These are phyloP conservation scores for Drosophila subobscura DNA, from an alignment of 1,140 invertebrate species.

Conservation along the genomic window DNA sequence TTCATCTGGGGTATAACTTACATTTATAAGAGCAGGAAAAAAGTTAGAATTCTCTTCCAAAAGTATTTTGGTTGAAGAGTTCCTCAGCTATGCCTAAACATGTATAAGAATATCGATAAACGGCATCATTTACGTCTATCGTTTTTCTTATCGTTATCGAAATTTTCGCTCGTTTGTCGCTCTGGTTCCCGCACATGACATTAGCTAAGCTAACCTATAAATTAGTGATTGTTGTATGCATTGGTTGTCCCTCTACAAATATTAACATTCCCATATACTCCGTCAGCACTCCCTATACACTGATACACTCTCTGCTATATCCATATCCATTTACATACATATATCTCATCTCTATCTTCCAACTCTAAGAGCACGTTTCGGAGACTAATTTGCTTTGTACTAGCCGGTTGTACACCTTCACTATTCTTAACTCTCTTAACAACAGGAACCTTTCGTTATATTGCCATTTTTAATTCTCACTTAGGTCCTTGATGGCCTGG, in stretches of 20 bases:
- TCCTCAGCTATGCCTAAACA: conserved; percentile 26
- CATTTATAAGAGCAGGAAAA: conserved; percentile 31
- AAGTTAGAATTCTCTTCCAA: not conserved
- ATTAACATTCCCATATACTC: conserved; percentile 29
- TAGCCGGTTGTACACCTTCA: conserved; percentile 32
- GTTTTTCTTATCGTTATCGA: conserved; percentile 20
- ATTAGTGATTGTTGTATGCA: conserved; percentile 82
- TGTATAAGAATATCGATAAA: conserved; percentile 1
- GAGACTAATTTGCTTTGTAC: conserved; percentile 67
- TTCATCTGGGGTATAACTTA: conserved; percentile 7
- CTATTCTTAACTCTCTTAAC: not conserved
- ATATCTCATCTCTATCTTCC: conserved; percentile 10
- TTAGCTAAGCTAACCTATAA: conserved; percentile 77
- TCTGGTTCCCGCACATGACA: not conserved
- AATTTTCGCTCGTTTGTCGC: conserved; percentile 1
- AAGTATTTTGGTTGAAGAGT: not conserved
- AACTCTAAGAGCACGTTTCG: conserved; percentile 47
- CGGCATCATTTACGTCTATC: too few species aligned
- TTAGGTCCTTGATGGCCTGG: conserved; percentile 94
- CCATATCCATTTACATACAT: conserved; percentile 11
- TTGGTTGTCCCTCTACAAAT: conserved; percentile 46
- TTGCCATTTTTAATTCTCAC: conserved; percentile 60
- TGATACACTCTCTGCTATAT: conserved; percentile 6
- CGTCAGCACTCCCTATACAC: conserved; percentile 12
- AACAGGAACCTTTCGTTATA: conserved; percentile 33